Percentiles rank a stretch among this genome's conserved stretches.
These are phyloP conservation scores for Orientallactaga sibirica DNA, from an alignment of 2,797 vertebrate species.

Conservation along the genomic window DNA sequence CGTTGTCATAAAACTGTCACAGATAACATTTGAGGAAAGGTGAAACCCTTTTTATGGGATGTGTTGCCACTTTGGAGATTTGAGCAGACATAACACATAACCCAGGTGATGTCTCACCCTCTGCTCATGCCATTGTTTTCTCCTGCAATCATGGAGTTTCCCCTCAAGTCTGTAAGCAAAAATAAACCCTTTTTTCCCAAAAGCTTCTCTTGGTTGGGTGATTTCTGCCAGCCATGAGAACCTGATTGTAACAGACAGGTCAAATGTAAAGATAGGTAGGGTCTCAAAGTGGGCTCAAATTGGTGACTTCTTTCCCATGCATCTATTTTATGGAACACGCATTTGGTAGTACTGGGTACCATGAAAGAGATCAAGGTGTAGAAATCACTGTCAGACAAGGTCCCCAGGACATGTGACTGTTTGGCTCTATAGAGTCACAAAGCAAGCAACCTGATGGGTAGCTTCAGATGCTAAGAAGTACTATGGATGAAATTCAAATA, in stretches of 20 bases:
- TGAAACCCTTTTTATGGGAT: too few species aligned
- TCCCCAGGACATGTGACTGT: background rate
- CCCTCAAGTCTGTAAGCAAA: too few species aligned
- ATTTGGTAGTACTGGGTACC: background rate
- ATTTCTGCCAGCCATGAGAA: too few species aligned
- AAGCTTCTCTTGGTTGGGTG: too few species aligned
- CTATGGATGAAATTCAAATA: background rate
- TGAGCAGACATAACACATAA: background rate
- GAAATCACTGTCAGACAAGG: background rate
- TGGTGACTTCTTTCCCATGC: background rate
- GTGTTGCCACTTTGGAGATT: background rate
- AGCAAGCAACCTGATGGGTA: background rate
- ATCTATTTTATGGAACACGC: background rate
- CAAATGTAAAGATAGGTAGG: background rate
- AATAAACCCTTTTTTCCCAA: too few species aligned
- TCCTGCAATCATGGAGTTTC: too few species aligned
- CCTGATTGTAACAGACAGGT: too few species aligned
- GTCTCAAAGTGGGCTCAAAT: background rate
- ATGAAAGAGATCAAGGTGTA: background rate
- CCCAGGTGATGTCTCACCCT: too few species aligned
- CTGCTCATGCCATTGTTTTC: too few species aligned
- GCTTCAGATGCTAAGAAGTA: background rate
- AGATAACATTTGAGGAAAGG: slow-evolving; percentile 10
- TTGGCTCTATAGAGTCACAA: background rate
- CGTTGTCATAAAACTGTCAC: slow-evolving; percentile 20